These are phyloP conservation scores for Pristiophorus japonicus DNA, from an alignment of 2,113 vertebrate genomes.

Conservation along the genomic window DNA sequence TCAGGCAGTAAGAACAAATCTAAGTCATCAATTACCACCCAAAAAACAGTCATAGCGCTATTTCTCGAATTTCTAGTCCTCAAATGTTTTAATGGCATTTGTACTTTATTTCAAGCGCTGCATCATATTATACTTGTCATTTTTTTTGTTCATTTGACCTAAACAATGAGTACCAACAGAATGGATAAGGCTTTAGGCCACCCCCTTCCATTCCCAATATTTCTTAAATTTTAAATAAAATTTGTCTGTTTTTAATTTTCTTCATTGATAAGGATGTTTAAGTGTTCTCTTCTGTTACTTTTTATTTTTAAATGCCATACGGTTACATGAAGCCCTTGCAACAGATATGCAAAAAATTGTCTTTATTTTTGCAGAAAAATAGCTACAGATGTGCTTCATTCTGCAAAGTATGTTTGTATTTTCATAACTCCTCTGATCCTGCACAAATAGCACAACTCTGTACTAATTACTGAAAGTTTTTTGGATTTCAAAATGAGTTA, in stretches of 20 bases:
- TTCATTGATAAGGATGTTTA: background rate
- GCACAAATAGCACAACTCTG: background rate
- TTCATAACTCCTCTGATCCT: background rate
- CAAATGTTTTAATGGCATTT: constrained; percentile 7
- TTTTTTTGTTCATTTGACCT: background rate
- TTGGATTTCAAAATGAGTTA: background rate
- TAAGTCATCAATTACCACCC: too few relatives aligned
- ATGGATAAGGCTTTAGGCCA: background rate
- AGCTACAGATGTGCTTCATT: background rate
- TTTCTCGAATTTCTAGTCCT: too few relatives aligned
- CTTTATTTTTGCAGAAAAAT: background rate
- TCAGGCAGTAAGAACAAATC: too few relatives aligned
- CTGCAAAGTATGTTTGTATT: background rate
- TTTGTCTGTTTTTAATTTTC: background rate
- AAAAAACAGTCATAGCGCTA: too few relatives aligned
- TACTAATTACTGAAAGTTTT: background rate
- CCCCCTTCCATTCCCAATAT: background rate
- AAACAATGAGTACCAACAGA: background rate
- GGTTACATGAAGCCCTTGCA: background rate
- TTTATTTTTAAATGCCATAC: background rate
- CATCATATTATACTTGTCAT: background rate
- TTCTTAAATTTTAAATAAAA: background rate
- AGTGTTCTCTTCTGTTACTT: background rate
- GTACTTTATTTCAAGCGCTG: background rate
- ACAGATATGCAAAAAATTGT: background rate